phyloP scores from a whole-genome alignment of 1,140 invertebrate species.

The Meloidogyne floridensis region DNA sequence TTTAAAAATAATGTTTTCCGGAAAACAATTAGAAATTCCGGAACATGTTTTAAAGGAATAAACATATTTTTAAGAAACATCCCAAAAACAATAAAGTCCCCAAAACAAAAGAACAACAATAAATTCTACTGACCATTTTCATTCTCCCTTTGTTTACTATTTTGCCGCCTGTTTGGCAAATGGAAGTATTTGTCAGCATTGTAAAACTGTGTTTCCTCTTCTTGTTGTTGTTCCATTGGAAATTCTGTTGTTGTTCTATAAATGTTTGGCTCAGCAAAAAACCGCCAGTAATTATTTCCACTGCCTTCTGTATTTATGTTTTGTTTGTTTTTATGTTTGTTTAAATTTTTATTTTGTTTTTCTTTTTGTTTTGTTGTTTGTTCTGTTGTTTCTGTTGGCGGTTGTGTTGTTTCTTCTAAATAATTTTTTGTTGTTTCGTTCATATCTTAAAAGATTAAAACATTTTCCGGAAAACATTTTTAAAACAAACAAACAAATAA shows the following conservation, averaged over 20 bases:
- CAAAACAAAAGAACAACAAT: not conserved
- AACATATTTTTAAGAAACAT: not conserved
- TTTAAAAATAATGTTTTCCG: not conserved
- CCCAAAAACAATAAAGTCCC: too few species aligned
- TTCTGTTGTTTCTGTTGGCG: not conserved
- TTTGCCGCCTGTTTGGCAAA: not conserved
- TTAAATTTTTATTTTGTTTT: not conserved
- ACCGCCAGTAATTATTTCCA: not conserved
- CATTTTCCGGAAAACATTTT: too few species aligned
- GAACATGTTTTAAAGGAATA: too few species aligned
- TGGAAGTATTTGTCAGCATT: not conserved
- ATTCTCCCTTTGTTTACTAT: not conserved
- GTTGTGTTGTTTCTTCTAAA: too few species aligned
- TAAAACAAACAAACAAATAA: too few species aligned
- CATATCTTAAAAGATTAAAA: too few species aligned
- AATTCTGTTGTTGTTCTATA: not conserved
- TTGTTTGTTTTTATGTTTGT: not conserved
- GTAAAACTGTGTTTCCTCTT: not conserved
- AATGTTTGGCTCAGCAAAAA: slow-evolving; percentile 1
- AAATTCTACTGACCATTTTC: not conserved
- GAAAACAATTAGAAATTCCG: not conserved
- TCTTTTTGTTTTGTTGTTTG: not conserved
- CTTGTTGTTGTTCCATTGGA: not conserved
- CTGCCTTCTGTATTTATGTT: not conserved
- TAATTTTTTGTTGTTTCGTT: too few species aligned